Conservation (phyloP, 2,113 vertebrate species). For the Brachypodius melanocephalos region DNA sequence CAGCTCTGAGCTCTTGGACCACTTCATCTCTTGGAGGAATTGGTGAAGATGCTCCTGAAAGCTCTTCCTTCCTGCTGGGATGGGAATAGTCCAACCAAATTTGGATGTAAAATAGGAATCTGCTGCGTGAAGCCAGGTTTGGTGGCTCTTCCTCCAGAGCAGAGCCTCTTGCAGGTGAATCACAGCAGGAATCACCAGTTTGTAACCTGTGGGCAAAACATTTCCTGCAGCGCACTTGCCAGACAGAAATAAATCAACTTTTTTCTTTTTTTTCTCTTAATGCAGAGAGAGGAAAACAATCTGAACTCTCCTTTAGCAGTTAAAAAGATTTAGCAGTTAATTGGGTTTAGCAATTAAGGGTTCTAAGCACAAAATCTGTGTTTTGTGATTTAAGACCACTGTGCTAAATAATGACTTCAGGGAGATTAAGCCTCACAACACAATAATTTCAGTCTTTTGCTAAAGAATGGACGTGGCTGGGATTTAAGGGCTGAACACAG, state of each 20-base stretch:
- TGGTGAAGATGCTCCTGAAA: background rate
- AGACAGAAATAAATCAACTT: background rate
- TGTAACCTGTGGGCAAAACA: accelerated
- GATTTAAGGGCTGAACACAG: constrained; percentile 57
- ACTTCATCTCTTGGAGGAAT: background rate
- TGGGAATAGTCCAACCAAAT: background rate
- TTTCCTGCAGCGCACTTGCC: background rate
- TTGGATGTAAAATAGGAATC: background rate
- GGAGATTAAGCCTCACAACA: constrained; percentile 49
- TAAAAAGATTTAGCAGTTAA: background rate
- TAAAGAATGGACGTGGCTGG: background rate
- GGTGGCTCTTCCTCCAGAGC: background rate
- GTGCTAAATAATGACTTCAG: constrained; percentile 19
- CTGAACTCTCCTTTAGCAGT: background rate
- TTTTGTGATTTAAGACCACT: constrained; percentile 38
- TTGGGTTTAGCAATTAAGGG: background rate
- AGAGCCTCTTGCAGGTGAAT: background rate
- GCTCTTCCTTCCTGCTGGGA: background rate
- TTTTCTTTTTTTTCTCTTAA: background rate
- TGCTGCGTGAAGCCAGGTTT: background rate
- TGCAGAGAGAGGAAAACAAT: background rate
- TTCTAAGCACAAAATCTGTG: background rate
- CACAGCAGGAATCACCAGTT: background rate
- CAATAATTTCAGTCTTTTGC: constrained; percentile 42
- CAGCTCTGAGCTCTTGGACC: background rate